phyloP scores from a whole-genome alignment of 2,797 vertebrate species.

The Micropoecilia bifurca region DNA sequence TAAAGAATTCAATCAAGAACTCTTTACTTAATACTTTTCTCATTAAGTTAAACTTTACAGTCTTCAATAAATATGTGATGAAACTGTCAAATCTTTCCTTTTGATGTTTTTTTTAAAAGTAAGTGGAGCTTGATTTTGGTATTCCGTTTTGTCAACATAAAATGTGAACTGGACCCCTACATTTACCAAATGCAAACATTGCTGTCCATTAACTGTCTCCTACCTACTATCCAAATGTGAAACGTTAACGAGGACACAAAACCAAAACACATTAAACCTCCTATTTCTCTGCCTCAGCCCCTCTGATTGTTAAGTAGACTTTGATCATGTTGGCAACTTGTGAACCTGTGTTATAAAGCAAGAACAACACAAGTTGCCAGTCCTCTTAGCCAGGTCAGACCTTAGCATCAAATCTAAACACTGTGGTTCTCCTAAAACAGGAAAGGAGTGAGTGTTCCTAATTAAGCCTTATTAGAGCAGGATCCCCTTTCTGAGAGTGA shows the following conservation, averaged over 20 bases:
- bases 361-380: conserved; percentile 44
- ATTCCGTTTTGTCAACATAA: neutral
- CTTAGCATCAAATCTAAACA: conserved; percentile 60
- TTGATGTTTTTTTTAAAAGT: neutral
- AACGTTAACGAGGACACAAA: neutral
- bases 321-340: conserved; percentile 65
- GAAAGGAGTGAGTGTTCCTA: conserved; percentile 51
- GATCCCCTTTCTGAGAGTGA: conserved; percentile 63
- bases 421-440: conserved; percentile 29
- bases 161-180: neutral
- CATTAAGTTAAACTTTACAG: neutral
- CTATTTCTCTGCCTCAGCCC: conserved; percentile 32
- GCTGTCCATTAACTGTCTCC: neutral
- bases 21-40: neutral
- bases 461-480: conserved; percentile 64
- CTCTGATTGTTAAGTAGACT: conserved; percentile 67
- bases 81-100: conserved; percentile 5
- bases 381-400: conserved; percentile 51
- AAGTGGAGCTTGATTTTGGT: neutral
- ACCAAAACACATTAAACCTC: conserved; percentile 34
- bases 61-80: neutral
- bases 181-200: neutral
- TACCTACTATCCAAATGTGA: neutral
- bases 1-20: neutral
- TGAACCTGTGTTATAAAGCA: conserved; percentile 73